Conservation (phyloP, 2,888 invertebrate genomes). For the Dasypogon diadema region DNA sequence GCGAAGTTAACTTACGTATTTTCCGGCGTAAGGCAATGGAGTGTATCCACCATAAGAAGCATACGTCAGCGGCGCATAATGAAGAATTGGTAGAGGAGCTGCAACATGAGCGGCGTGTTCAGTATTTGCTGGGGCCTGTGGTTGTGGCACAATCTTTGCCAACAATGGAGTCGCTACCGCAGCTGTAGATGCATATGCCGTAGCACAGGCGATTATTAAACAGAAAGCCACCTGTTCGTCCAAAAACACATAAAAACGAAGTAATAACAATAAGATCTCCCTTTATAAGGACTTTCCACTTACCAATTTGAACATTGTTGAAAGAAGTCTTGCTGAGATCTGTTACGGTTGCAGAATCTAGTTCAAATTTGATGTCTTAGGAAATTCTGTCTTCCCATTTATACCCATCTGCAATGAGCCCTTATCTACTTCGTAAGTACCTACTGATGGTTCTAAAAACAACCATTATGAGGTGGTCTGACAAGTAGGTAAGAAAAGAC, state of each 20-base stretch:
- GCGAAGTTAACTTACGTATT: slow-evolving; percentile 49
- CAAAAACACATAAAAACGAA: too few relatives aligned
- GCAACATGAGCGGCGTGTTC: slow-evolving; percentile 55
- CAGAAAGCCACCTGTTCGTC: slow-evolving; percentile 19
- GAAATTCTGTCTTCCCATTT: background rate
- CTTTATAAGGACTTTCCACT: too few relatives aligned
- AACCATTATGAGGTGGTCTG: background rate
- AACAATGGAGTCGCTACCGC: slow-evolving; percentile 51
- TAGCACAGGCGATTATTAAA: slow-evolving; percentile 10
- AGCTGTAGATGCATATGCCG: slow-evolving; percentile 16
- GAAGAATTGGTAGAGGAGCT: slow-evolving; percentile 50
- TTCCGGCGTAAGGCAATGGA: slow-evolving; percentile 48
- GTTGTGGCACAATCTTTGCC: slow-evolving; percentile 48
- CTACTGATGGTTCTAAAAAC: background rate
- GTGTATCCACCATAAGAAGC: slow-evolving; percentile 8
- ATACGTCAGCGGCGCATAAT: slow-evolving; percentile 46
- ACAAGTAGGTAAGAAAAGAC: background rate
- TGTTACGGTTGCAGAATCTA: background rate
- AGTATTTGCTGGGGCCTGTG: slow-evolving; percentile 54
- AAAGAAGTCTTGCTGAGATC: background rate
- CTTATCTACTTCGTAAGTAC: background rate
- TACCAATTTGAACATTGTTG: slow-evolving; percentile 66
- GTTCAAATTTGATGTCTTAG: slow-evolving; percentile 25
- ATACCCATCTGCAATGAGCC: slow-evolving; percentile 22
- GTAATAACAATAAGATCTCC: too few relatives aligned